Base-by-base conservation (phyloP, 2,113 vertebrate species). In the Eublepharis macularius region DNA sequence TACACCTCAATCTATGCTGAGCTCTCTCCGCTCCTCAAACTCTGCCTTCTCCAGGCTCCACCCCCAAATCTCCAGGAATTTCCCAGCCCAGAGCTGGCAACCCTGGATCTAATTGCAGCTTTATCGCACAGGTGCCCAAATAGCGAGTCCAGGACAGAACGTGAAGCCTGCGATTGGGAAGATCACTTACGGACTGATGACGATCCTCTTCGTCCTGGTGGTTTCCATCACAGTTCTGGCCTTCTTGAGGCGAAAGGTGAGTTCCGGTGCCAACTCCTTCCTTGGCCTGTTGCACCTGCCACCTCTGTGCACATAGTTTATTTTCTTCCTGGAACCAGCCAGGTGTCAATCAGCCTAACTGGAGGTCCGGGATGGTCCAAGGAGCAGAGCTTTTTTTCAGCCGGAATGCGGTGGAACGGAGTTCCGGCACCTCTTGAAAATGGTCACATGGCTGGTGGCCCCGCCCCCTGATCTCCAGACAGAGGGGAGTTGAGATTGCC, bases 61-160 rank as follows among this genome's bases (percentile, higher is more conserved):
- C 34, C 21, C 39, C 16, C n/a, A n/a, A n/a, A n/a, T n/a, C n/a
- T n/a, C n/a, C n/a, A n/a, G n/a, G n/a, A n/a, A n/a, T n/a, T n/a
- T n/a, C n/a, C n/a, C n/a, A n/a, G n/a, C n/a, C n/a, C n/a, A n/a
- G n/a, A n/a, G n/a, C n/a, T n/a, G n/a, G n/a, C n/a, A n/a, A n/a
- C n/a, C n/a, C n/a, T n/a, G n/a, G n/a, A n/a, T 65, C 89, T 89
- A 45, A 93, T 47, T 34, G 32, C 76, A 32, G 2, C 39, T 85
- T 88, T 49, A 88, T 81, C 87, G 87, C 24, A 34, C 60, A 97
- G 96, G 92, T 86, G 95, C 95, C 78, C 94, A 76, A 17, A n/a
- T 60, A 11, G 93, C 94, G 45, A 90, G 69, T 9, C 47, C 73
- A 36, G 76, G 76, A 34, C 4, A 39, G 26, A 34, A 47, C 9